A percentile compares a stretch with the other conserved stretches of the same genome.
These are phyloP conservation scores for Acromyrmex heyeri DNA, from an alignment of 1,140 invertebrate species.

Conservation along the genomic window DNA sequence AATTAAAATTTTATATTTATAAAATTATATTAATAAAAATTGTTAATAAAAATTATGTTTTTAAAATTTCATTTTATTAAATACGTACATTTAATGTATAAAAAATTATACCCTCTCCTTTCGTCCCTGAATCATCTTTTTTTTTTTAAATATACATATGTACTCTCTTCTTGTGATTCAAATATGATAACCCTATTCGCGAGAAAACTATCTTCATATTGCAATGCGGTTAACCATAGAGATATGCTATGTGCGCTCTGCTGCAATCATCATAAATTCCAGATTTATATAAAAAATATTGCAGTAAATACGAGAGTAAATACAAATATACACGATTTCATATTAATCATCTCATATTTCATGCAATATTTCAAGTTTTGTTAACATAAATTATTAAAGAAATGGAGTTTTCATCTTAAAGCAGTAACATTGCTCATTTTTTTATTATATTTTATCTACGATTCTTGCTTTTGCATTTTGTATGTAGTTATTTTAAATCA, in stretches of 20 bases:
- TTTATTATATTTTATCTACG: not conserved
- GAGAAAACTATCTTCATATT: not conserved
- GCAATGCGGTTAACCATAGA: not conserved
- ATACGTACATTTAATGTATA: too few species aligned
- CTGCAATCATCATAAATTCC: not conserved
- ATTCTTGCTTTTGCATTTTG: not conserved
- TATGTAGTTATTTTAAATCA: not conserved
- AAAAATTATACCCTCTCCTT: too few species aligned
- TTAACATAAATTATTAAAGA: not conserved
- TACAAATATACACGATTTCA: not conserved
- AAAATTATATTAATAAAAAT: too few species aligned
- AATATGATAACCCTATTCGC: too few species aligned
- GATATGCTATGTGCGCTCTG: not conserved
- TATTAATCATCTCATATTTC: not conserved
- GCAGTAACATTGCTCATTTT: not conserved
- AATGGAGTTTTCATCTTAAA: not conserved
- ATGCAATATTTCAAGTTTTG: not conserved
- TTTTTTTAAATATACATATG: too few species aligned
- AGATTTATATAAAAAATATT: not conserved
- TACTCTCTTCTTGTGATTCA: too few species aligned
- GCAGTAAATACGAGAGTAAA: not conserved
- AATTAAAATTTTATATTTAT: too few species aligned
- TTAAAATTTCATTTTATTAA: too few species aligned
- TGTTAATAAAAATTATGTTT: too few species aligned
- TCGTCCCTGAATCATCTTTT: too few species aligned